A percentile compares a stretch with the other conserved stretches of the same genome.
Evolutionary conservation across 1,140 invertebrate genomes (phyloP).

Genomic region (Drosophila kanapiae): DNA sequence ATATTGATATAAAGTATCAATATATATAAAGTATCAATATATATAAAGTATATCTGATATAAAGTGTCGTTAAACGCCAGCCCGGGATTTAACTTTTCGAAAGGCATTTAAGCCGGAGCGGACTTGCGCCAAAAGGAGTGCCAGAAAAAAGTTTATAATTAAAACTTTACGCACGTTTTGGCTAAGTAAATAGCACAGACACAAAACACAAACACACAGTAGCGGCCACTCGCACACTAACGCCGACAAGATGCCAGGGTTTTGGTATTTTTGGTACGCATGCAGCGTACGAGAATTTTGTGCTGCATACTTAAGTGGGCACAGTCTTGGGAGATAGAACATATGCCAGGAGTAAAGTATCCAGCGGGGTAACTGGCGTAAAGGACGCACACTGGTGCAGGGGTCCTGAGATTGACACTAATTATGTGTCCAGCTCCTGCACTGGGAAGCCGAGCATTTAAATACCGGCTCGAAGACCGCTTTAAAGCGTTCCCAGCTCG

Average conservation of each 20-base stretch:
- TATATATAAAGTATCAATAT: too few species aligned
- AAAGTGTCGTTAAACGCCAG: slow-evolving; percentile 64
- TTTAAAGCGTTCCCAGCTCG: neutral
- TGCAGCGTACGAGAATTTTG: slow-evolving; percentile 70
- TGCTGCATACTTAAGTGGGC: slow-evolving; percentile 78
- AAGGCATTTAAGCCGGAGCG: slow-evolving; percentile 9
- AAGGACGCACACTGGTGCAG: neutral
- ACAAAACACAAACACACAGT: slow-evolving; percentile 27
- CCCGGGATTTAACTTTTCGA: slow-evolving; percentile 1
- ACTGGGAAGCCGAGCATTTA: neutral
- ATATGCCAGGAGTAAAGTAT: slow-evolving; percentile 25
- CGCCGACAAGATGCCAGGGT: slow-evolving; percentile 32
- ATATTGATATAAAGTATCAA: too few species aligned
- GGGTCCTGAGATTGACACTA: slow-evolving; percentile 41
- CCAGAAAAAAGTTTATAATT: slow-evolving; percentile 75
- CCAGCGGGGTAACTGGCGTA: too few species aligned
- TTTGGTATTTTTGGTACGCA: slow-evolving; percentile 66
- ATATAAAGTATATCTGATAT: too few species aligned
- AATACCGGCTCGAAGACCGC: slow-evolving; percentile 2
- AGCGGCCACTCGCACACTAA: slow-evolving; percentile 17
- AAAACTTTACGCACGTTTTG: slow-evolving; percentile 82
- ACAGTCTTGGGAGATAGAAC: slow-evolving; percentile 21
- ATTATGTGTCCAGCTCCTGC: slow-evolving; percentile 46
- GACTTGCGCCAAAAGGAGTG: slow-evolving; percentile 38
- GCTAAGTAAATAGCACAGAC: slow-evolving; percentile 74